Conservation (phyloP, 2,888 invertebrate genomes). For the Clivina fossor region DNA sequence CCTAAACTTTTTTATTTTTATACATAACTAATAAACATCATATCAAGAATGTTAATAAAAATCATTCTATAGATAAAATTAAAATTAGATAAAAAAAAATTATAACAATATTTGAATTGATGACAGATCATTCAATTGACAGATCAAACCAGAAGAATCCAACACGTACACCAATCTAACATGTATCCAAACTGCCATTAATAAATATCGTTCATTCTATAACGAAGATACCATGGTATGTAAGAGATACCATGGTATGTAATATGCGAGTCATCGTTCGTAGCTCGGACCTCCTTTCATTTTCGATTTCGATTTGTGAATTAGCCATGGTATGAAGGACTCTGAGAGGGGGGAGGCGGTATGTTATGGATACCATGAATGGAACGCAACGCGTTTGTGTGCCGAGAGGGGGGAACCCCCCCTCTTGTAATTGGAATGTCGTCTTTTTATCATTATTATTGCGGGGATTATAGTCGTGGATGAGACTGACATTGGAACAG, state of each 20-base stretch:
- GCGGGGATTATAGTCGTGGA: not conserved
- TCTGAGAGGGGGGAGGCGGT: too few species aligned
- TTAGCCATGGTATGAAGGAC: conserved; percentile 48
- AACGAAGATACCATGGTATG: not conserved
- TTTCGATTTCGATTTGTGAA: conserved; percentile 46
- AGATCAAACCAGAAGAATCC: conserved; percentile 7
- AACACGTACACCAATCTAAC: conserved; percentile 20
- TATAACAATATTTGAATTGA: too few species aligned
- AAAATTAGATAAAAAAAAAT: too few species aligned
- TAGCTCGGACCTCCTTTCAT: too few species aligned
- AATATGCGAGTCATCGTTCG: too few species aligned
- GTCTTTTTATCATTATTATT: conserved; percentile 22
- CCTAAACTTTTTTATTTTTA: too few species aligned
- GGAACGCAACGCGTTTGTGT: conserved; percentile 24
- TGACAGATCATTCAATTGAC: too few species aligned
- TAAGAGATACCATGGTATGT: too few species aligned
- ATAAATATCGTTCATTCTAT: conserved; percentile 20
- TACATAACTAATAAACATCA: too few species aligned
- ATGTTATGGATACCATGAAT: conserved; percentile 44
- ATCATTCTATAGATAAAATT: too few species aligned
- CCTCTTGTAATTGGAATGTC: conserved; percentile 26
- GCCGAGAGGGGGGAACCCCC: too few species aligned
- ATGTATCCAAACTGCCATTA: conserved; percentile 10
- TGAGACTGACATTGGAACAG: conserved; percentile 25
- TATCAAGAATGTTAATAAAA: too few species aligned